Percentiles rank a stretch among this genome's conserved stretches.
Conservation (phyloP, 2,888 invertebrate genomes). For the Eupithecia inturbata region DNA sequence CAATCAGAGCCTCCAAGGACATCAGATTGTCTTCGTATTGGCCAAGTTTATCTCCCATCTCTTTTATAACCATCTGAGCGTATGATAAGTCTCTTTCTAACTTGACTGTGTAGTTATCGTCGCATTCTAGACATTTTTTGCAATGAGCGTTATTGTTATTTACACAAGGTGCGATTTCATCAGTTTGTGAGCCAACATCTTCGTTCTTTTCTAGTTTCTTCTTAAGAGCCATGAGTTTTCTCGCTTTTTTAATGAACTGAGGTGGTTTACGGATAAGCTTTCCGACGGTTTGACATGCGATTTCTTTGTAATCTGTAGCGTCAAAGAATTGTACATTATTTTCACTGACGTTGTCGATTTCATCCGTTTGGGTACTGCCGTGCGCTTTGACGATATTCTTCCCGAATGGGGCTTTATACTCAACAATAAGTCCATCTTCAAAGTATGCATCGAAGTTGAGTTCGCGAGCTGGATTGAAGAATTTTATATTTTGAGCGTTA, state of each 20-base stretch:
- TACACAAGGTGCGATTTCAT: conserved; percentile 14
- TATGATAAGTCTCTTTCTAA: conserved; percentile 59
- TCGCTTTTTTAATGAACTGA: conserved; percentile 18
- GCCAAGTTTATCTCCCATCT: conserved; percentile 60
- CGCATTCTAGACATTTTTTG: conserved; percentile 63
- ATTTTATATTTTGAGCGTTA: conserved; percentile 19
- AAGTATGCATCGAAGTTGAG: conserved; percentile 21
- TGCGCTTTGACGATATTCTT: conserved; percentile 21
- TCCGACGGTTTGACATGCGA: conserved; percentile 21
- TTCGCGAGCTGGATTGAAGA: conserved; percentile 16
- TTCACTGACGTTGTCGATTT: conserved; percentile 18
- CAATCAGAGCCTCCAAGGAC: conserved; percentile 56
- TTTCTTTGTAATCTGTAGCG: conserved; percentile 13
- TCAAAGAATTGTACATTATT: conserved; percentile 26
- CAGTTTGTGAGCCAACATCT: conserved; percentile 29
- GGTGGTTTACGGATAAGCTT: conserved; percentile 18
- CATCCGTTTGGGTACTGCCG: conserved; percentile 36
- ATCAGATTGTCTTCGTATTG: conserved; percentile 65
- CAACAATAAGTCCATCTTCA: conserved; percentile 5
- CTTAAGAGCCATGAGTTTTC: conserved; percentile 24
- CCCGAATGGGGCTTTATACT: conserved; percentile 6
- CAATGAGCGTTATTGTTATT: conserved; percentile 56
- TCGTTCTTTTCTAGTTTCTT: conserved; percentile 11
- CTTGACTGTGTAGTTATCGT: conserved; percentile 52
- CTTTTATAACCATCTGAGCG: conserved; percentile 51